phyloP scores from a whole-genome alignment of 2,113 vertebrate species.

The Sapajus apella region DNA sequence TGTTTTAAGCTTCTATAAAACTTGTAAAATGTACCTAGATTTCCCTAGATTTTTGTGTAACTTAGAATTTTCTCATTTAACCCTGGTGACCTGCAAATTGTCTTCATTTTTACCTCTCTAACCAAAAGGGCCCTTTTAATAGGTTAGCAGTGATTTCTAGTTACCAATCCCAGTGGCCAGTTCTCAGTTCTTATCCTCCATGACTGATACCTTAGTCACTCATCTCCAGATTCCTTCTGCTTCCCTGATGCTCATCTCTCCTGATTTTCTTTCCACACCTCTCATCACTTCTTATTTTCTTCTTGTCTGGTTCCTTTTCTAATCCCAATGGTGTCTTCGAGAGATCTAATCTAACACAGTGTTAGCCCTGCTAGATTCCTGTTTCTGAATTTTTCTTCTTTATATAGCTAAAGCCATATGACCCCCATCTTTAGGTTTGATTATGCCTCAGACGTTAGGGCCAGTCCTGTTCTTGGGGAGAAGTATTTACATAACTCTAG shows the following conservation, averaged over 20 bases:
- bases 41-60: background rate
- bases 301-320: background rate
- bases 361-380: background rate
- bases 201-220: background rate
- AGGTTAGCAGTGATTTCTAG: background rate
- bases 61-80: background rate
- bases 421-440: background rate
- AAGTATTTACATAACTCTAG: background rate
- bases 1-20: slow-evolving; percentile 4
- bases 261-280: background rate
- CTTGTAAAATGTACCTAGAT: background rate
- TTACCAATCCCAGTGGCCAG: background rate
- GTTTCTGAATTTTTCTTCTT: background rate
- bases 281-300: background rate
- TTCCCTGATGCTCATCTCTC: background rate
- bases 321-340: background rate
- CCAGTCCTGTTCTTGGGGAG: background rate
- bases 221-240: background rate
- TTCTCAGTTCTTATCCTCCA: background rate
- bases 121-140: background rate
- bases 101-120: background rate
- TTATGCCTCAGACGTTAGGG: background rate
- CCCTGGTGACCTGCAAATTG: background rate
- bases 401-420: background rate
- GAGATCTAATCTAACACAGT: background rate